A percentile compares a stretch with the other conserved stretches of the same genome.
phyloP scores from a whole-genome alignment of 1,140 invertebrate species.

The Zophobas atratus region DNA sequence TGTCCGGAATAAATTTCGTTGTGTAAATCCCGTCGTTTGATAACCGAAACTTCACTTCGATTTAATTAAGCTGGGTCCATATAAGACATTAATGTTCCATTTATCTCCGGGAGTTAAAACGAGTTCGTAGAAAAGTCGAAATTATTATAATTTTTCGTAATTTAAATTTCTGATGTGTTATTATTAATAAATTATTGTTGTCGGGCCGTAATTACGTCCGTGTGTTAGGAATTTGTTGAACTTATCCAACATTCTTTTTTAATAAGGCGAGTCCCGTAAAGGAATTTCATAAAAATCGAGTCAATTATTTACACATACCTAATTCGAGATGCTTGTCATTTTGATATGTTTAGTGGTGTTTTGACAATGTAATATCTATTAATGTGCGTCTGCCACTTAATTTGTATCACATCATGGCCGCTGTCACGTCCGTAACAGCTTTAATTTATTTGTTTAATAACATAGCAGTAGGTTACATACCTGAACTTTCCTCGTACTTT shows the following conservation, averaged over 20 bases:
- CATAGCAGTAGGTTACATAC: slow-evolving; percentile 16
- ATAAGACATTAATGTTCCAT: neutral
- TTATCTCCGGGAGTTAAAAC: neutral
- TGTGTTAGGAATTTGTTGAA: slow-evolving; percentile 28
- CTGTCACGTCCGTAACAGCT: slow-evolving; percentile 12
- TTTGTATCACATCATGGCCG: neutral
- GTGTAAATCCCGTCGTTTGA: no score
- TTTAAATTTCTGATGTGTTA: slow-evolving; percentile 29
- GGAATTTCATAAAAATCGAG: slow-evolving; percentile 19
- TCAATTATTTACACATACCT: slow-evolving; percentile 35
- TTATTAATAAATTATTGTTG: slow-evolving; percentile 38
- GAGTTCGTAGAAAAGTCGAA: slow-evolving; percentile 8
- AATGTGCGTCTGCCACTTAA: neutral
- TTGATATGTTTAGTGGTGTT: slow-evolving; percentile 5
- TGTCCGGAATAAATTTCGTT: no score
- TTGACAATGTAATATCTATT: slow-evolving; percentile 17
- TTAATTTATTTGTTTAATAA: slow-evolving; percentile 18
- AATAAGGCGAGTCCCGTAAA: slow-evolving; percentile 26
- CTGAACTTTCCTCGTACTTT: neutral
- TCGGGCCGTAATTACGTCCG: slow-evolving; percentile 13
- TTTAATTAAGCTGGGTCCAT: neutral
- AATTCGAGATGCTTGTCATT: slow-evolving; percentile 21
- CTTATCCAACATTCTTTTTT: slow-evolving; percentile 19
- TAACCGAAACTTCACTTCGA: no score
- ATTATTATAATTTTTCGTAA: slow-evolving; percentile 15